Percentiles rank a stretch among this genome's conserved stretches.
Conservation (phyloP, 2,888 invertebrate genomes). For the Arge pagana region DNA sequence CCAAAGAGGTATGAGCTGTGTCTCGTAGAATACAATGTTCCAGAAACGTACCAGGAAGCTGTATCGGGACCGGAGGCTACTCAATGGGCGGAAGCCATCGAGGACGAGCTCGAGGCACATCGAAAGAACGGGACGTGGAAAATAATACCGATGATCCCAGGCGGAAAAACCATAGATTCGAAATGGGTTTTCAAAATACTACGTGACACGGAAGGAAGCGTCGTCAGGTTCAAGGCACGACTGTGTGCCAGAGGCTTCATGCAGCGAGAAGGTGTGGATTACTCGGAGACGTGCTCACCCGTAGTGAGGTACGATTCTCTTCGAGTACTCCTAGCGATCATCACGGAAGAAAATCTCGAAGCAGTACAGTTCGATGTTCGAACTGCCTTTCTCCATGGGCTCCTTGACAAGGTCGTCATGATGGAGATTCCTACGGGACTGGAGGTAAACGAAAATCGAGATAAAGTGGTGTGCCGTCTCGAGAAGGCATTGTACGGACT, state of each 20-base stretch:
- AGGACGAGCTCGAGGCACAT: constrained; percentile 29
- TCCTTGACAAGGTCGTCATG: constrained; percentile 26
- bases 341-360: constrained; percentile 26
- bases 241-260: constrained; percentile 23
- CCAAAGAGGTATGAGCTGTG: constrained; percentile 1
- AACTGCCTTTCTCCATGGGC: constrained; percentile 31
- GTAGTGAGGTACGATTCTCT: constrained; percentile 27
- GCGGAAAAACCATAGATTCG: constrained; percentile 18
- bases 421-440: constrained; percentile 27
- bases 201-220: not conserved
- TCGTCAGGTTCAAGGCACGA: constrained; percentile 18
- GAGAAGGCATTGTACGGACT: constrained; percentile 25
- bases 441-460: not conserved
- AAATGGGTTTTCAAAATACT: constrained; percentile 23
- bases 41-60: constrained; percentile 19
- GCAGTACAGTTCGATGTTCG: constrained; percentile 29
- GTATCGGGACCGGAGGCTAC: constrained; percentile 7
- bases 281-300: constrained; percentile 30
- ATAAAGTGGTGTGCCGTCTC: constrained; percentile 14
- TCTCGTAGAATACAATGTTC: constrained; percentile 9
- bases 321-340: constrained; percentile 26
- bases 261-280: constrained; percentile 22
- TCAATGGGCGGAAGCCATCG: constrained; percentile 25
- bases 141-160: constrained; percentile 14
- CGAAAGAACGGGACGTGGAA: constrained; percentile 26